Conservation (phyloP, 2,888 invertebrate genomes). For the Pegoplata infirma region DNA sequence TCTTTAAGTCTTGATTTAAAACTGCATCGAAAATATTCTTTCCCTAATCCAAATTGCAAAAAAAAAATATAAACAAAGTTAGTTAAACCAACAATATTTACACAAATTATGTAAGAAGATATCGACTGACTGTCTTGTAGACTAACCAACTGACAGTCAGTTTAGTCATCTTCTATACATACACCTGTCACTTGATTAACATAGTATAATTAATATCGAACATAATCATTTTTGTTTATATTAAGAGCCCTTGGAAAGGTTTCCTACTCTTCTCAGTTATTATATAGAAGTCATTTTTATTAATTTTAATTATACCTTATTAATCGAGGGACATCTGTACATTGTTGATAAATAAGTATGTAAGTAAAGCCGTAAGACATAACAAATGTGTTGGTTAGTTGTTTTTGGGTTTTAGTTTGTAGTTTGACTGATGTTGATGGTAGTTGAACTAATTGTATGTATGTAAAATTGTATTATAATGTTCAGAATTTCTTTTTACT, state of each 20-base stretch:
- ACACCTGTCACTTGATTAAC: too few relatives aligned
- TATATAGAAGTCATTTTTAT: too few relatives aligned
- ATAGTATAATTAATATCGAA: too few relatives aligned
- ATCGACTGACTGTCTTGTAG: neutral
- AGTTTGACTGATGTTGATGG: constrained; percentile 17
- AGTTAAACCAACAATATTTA: constrained; percentile 19
- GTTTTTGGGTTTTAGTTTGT: neutral
- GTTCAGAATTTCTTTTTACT: neutral
- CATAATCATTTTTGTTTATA: too few relatives aligned
- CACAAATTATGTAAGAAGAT: constrained; percentile 20
- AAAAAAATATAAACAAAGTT: constrained; percentile 1
- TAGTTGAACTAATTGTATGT: neutral
- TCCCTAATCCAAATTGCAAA: neutral
- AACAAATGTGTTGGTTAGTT: constrained; percentile 3
- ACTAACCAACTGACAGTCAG: constrained; percentile 14
- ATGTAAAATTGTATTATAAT: too few relatives aligned
- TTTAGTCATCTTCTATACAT: neutral
- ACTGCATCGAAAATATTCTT: too few relatives aligned
- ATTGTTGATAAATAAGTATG: neutral
- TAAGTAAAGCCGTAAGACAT: neutral
- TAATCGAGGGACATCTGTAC: too few relatives aligned
- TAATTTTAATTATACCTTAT: too few relatives aligned
- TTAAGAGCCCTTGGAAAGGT: too few relatives aligned
- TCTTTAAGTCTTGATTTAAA: too few relatives aligned
- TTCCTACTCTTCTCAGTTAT: too few relatives aligned